Base-by-base conservation (phyloP, 2,888 invertebrate species). In the Caenorhabditis sp. region DNA sequence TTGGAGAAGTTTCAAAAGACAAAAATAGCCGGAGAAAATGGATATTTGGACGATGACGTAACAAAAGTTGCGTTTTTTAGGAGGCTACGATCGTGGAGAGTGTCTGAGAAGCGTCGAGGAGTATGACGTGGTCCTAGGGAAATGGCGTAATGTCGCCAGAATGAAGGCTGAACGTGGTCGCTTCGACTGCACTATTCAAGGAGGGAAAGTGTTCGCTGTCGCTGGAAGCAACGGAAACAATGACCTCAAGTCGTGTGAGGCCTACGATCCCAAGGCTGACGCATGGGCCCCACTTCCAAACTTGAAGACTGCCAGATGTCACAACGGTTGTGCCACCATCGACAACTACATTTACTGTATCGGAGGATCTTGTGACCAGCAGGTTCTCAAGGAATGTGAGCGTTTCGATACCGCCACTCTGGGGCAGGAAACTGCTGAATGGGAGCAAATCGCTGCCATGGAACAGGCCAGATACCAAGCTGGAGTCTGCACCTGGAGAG, bases 41-140 rank as follows among this genome's bases (percentile, higher is more conserved):
- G 51, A 24, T n/a, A 1, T 19, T 19, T 19, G 19, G 19, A 47
- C 19, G 19, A 19, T 47, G 47, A 47, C 47, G 47, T 47, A n/a
- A 10, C 38, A 12, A 26, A n/a, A n/a, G n/a, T n/a, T n/a, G n/a
- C n/a, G n/a, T n/a, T n/a, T 81, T 86, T 35, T 89, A 94, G 95
- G 95, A 90, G 95, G 95, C 10, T 96, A 96, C 93, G 96, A 96
- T 93, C 94, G 96, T 86, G 95, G 95, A 54, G 95, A 96, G 92
- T 96, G 96, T 92, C 93, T 96, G 88, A 94, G 94, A 87, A 94
- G 94, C 24, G 95, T 88, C 22, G 90, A 91, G 69, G 94, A 94
- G 58, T 96, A 95, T 93, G 94, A 95, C 90, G 95, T 95, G 6
- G 93, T 93, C 64, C 93, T 93, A 5, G 96, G 96, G 93, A 93